Percentiles rank a stretch among this genome's conserved stretches.
Conservation (phyloP, 2,113 vertebrate genomes). For the Herpetotheres cachinnans region DNA sequence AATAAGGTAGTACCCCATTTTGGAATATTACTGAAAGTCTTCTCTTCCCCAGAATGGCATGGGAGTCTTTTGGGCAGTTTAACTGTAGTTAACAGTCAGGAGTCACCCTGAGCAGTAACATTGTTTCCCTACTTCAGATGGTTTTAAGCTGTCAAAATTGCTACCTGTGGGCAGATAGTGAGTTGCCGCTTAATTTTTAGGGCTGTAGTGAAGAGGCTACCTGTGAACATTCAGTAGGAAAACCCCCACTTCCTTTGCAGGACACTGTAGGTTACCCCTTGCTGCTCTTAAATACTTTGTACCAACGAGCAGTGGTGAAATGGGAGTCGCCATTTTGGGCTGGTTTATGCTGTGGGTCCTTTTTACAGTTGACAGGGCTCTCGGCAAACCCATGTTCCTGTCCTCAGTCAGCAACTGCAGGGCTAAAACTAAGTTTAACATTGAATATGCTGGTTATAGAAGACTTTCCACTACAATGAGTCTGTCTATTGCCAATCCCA, state of each 20-base stretch:
- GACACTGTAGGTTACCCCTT: neutral
- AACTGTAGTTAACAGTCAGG: neutral
- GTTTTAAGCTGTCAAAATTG: neutral
- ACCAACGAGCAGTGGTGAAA: neutral
- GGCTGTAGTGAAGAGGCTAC: neutral
- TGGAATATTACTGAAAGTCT: neutral
- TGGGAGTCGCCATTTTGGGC: neutral
- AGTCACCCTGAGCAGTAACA: neutral
- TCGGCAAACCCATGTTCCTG: neutral
- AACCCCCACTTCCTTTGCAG: accelerated
- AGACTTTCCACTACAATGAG: neutral
- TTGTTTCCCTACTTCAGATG: neutral
- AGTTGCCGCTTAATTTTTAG: neutral
- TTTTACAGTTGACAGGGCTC: neutral
- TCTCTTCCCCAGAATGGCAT: neutral
- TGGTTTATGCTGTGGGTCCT: neutral
- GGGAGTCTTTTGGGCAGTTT: neutral
- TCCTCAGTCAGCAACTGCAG: neutral
- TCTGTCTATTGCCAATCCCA: neutral
- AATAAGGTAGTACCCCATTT: neutral
- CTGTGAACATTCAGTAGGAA: neutral
- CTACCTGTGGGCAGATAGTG: accelerated
- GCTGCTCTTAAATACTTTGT: neutral
- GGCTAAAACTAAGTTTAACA: neutral
- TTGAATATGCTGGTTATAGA: neutral